Evolutionary conservation across 1,140 invertebrate genomes (phyloP), one percentile per base, ranked within the genome.

Genomic region (Tetranychus urticae): DNA sequence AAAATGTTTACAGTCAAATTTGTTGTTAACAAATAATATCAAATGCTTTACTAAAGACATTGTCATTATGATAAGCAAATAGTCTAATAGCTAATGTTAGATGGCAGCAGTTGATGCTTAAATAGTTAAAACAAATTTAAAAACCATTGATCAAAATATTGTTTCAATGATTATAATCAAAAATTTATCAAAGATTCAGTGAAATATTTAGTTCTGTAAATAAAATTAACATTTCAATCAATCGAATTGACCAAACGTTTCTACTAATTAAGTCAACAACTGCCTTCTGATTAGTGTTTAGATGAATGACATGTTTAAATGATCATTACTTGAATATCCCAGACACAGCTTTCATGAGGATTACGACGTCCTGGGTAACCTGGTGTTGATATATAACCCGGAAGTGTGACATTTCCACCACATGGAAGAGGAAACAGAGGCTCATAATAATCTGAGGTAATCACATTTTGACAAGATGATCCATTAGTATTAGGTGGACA

Each of bases 401-500:
- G 48, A n/a, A 59, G 50, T 2, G 62, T 66, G 6, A 67, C 54
- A 58, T 64, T 65, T 8, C 66, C 65, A 37, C 65, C 65, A 46
- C 66, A 66, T 1, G 59, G 61, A 31, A 61, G 54, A 10, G 50
- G 50, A 31, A 61, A 54, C 13, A 47, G 14, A 33, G 58, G 7
- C 7, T 59, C 58, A 47, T 64, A 64, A 55, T 65, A 65, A 34
- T 63, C 48, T 31, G 23, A 36, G n/a, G 61, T 59, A 6, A 33
- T 45, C n/a, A 65, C 4, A 7, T 39, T 62, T 34, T 67, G 61
- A 36, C 66, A 67, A 5, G n/a, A 42, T 31, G 59, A 36, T 12
- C 66, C 66, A 23, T 54, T 56, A 0, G 65, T 62, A 54, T 63
- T 66, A 6, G 66, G 65, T 31, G 66, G 66, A 61, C 66, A 67